These are phyloP conservation scores for Prolemur simus DNA, from an alignment of 2,113 vertebrate genomes.

Conservation along the genomic window DNA sequence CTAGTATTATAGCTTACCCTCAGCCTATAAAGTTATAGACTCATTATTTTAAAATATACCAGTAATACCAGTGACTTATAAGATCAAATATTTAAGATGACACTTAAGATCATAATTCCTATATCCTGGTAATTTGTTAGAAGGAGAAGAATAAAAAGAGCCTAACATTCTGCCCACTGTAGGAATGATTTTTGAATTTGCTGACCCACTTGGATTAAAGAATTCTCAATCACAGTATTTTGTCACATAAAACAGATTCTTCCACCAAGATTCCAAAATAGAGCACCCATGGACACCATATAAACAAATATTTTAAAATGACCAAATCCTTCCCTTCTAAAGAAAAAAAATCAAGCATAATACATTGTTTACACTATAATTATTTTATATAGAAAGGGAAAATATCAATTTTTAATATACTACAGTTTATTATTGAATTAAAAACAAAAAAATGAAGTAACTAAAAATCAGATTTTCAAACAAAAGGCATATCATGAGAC, in stretches of 20 bases:
- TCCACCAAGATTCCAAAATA: slow-evolving; percentile 8
- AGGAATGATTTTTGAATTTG: not conserved
- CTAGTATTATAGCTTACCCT: not conserved
- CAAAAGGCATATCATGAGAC: not conserved
- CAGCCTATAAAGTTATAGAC: not conserved
- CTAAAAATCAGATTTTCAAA: slow-evolving; percentile 50
- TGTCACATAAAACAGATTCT: slow-evolving; percentile 4
- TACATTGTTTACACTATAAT: not conserved
- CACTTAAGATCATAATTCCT: not conserved
- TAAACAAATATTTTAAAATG: slow-evolving; percentile 32
- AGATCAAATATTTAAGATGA: not conserved
- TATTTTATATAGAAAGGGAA: slow-evolving; percentile 33
- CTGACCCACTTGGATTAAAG: not conserved
- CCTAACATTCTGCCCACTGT: no score
- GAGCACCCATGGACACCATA: not conserved
- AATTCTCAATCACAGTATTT: not conserved
- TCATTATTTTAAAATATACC: not conserved
- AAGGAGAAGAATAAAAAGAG: not conserved
- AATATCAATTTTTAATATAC: slow-evolving; percentile 7
- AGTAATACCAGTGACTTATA: not conserved
- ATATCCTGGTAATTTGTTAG: not conserved
- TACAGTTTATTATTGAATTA: slow-evolving; percentile 5
- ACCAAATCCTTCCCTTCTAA: not conserved
- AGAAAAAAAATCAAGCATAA: slow-evolving; percentile 27
- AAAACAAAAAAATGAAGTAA: not conserved